Conservation (phyloP, 2,797 vertebrate genomes). For the Basileuterus tristriatus region DNA sequence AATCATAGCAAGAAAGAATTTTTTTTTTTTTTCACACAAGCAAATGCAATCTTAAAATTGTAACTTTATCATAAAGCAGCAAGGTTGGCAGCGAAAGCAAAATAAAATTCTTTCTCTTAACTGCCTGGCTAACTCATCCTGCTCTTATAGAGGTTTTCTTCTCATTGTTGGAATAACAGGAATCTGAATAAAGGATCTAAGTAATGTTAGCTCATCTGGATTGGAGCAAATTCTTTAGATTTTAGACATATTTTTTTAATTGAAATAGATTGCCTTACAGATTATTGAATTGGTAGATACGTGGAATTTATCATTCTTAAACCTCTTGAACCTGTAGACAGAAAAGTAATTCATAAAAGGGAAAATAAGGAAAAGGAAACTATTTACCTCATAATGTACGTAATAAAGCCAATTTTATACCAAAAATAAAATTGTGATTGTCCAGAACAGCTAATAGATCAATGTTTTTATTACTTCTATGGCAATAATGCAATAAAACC, state of each 20-base stretch:
- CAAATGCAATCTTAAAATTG: neutral
- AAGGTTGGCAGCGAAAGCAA: neutral
- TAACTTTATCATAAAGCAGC: neutral
- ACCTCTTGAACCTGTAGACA: neutral
- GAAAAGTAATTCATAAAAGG: neutral
- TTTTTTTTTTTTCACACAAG: neutral
- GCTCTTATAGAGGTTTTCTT: neutral
- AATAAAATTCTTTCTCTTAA: neutral
- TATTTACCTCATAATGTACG: neutral
- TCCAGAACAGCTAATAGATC: neutral
- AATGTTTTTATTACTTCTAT: neutral
- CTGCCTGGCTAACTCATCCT: neutral
- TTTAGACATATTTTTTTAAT: neutral
- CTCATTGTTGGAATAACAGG: neutral
- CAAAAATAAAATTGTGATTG: neutral
- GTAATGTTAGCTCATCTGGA: neutral
- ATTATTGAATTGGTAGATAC: neutral
- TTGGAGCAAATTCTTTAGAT: neutral
- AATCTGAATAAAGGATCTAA: neutral
- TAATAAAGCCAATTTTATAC: slow-evolving; percentile 24
- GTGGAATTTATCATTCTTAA: neutral
- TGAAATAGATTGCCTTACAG: neutral
- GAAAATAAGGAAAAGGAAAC: slow-evolving; percentile 36
- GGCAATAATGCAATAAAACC: neutral
- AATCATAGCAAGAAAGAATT: neutral